Base-by-base conservation (phyloP, 2,113 vertebrate genomes). In the Rhea pennata region DNA sequence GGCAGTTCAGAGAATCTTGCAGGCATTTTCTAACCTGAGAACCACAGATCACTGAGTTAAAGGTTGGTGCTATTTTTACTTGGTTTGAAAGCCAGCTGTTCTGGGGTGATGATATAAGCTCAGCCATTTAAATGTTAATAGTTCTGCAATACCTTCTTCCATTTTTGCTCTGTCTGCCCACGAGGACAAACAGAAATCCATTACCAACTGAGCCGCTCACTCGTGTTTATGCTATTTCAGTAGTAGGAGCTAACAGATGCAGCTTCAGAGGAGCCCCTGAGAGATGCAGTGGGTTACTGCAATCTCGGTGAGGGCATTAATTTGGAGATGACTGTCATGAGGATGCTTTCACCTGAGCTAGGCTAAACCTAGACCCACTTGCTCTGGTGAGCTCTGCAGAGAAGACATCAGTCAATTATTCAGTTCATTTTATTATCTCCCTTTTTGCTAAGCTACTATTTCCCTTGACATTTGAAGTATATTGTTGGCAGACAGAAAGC, bases 241-340 rank as follows among this genome's bases (percentile, higher is more conserved):
- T 86, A 88, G 75, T 26, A 67, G 85, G 69, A 72, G 82, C 69
- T 65, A 67, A 90, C 61, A 87, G 79, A 95, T 93, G 92, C 88
- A 93, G 90, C 85, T 83, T 95, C 75, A 46, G 82, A 93, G 74
- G 87, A 95, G 48, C 74, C 81, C 51, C 75, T n/a, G 74, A 67
- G 90, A 81, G 93, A 83, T 94, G 77, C 87, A 84, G 33, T 93
- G 69, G 81, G 81, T 94, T 92, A 74, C 50, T 64, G 71, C 67
- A 71, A 72, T 39, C 82, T 80, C 65, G 50, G 59, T 39, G 69
- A 84, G 88, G 51, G 83, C 88, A 86, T 92, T 93, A 83, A 88
- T 94, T 94, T 81, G 79, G 31, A 72, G 51, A 84, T 96, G 96
- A 65, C 88, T 93, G 95, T 96, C 81, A 93, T 90, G 90, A 94